Conservation (phyloP, 2,888 invertebrate genomes). For the Acanthosepion pharaonis region DNA sequence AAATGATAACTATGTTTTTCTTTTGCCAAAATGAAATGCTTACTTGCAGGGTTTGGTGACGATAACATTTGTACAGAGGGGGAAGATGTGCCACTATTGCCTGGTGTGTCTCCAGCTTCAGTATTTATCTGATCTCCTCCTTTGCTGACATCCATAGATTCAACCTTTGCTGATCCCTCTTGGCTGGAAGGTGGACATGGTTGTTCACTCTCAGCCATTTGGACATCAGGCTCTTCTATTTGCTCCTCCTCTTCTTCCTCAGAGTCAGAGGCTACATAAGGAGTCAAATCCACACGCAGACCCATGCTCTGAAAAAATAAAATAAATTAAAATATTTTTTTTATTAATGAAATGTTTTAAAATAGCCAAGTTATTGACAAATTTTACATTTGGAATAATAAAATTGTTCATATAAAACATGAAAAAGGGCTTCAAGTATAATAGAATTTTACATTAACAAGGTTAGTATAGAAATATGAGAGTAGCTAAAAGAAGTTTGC, state of each 20-base stretch:
- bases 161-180: conserved; percentile 47
- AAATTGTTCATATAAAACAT: no score
- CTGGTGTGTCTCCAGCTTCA: conserved; percentile 37
- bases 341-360: no score
- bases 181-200: neutral
- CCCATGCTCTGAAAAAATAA: conserved; percentile 65
- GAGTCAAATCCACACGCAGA: conserved; percentile 63
- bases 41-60: conserved; percentile 25
- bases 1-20: no score
- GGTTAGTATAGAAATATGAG: no score
- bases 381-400: no score
- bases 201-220: neutral
- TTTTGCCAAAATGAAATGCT: neutral
- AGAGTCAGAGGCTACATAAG: conserved; percentile 49
- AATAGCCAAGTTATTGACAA: no score
- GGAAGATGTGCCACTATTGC: conserved; percentile 40
- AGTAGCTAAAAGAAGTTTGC: no score
- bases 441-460: no score
- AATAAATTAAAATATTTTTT: no score
- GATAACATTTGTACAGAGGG: neutral
- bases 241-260: conserved; percentile 24
- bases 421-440: no score
- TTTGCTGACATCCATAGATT: conserved; percentile 48
- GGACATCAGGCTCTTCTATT: neutral
- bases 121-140: neutral